Conservation (phyloP, 1,140 invertebrate species). For the Lucilia sericata region DNA sequence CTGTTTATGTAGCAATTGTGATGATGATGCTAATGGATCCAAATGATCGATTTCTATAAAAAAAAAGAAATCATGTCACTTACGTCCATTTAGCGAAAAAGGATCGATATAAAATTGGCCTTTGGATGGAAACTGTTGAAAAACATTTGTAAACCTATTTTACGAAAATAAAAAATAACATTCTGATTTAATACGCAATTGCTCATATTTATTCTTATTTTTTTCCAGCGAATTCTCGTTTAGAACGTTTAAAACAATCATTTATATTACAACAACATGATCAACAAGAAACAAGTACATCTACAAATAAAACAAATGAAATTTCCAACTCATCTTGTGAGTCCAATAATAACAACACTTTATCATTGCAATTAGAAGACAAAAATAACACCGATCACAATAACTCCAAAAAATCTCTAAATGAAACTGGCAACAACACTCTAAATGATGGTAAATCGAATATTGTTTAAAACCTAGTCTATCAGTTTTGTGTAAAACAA, state of each 20-base stretch:
- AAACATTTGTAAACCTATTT: too few relatives aligned
- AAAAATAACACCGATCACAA: too few relatives aligned
- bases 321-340: neutral
- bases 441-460: constrained; percentile 3
- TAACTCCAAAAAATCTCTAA: neutral
- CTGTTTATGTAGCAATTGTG: too few relatives aligned
- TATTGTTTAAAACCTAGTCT: neutral
- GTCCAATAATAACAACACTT: neutral
- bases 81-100: too few relatives aligned
- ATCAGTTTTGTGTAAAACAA: neutral
- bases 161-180: too few relatives aligned
- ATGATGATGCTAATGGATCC: too few relatives aligned
- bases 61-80: too few relatives aligned
- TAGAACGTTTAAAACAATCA: constrained; percentile 46
- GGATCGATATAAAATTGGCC: too few relatives aligned
- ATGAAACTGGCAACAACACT: constrained; percentile 3
- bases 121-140: too few relatives aligned
- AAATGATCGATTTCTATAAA: too few relatives aligned
- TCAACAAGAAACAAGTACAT: neutral
- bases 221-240: constrained; percentile 45
- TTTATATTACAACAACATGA: constrained; percentile 30
- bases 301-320: neutral
- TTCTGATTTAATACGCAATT: too few relatives aligned
- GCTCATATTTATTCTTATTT: neutral
- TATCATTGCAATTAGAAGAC: neutral